Evolutionary conservation across 2,797 vertebrate genomes (phyloP).

Genomic region (Spinibarbus caldwelli): DNA sequence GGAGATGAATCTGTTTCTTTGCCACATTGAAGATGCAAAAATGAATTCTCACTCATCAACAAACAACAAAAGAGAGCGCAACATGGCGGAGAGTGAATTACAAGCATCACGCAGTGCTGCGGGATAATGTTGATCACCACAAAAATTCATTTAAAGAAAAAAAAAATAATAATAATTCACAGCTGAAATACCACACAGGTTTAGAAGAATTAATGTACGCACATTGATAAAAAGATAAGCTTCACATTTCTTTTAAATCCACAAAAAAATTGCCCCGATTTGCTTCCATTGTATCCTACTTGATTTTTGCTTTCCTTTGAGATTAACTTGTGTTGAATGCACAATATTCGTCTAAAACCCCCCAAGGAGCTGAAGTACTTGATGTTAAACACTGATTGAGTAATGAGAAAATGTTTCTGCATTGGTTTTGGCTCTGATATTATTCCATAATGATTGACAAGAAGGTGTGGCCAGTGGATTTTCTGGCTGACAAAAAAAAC

Average conservation of each 20-base stretch:
- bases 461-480: background rate
- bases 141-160: background rate
- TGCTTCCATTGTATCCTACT: too few species aligned
- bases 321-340: too few species aligned
- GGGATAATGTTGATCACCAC: background rate
- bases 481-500: conserved; percentile 11
- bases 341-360: too few species aligned
- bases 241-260: background rate
- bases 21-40: conserved; percentile 41
- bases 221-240: background rate
- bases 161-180: too few species aligned
- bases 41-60: conserved; percentile 39
- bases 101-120: background rate
- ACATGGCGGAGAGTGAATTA: background rate
- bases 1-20: conserved; percentile 50
- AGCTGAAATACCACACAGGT: background rate
- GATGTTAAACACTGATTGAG: background rate
- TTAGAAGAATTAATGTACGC: background rate
- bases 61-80: conserved; percentile 34
- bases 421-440: background rate
- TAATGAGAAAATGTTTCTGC: background rate
- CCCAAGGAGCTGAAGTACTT: too few species aligned
- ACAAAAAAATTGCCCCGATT: too few species aligned
- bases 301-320: background rate
- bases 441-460: conserved; percentile 8